phyloP scores from a whole-genome alignment of 2,797 vertebrate species.

The Synaphobranchus kaupii region DNA sequence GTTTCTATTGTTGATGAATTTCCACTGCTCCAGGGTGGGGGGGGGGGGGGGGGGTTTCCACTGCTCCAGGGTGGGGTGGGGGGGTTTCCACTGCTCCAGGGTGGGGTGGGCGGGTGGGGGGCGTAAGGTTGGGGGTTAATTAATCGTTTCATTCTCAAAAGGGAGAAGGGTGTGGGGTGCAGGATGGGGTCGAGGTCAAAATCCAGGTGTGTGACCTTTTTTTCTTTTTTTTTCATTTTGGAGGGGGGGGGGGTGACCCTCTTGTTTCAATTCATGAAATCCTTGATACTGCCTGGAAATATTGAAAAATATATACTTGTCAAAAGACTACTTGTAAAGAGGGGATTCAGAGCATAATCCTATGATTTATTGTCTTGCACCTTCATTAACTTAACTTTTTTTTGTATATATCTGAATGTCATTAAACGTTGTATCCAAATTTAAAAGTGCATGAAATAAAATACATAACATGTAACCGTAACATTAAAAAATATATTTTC shows the following conservation, averaged over 20 bases:
- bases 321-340: not conserved
- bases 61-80: too few relatives aligned
- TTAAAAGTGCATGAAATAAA: not conserved
- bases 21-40: conserved; percentile 7
- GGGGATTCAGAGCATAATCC: not conserved
- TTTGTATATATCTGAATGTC: conserved; percentile 60
- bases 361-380: not conserved
- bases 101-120: too few relatives aligned
- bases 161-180: conserved; percentile 41
- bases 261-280: not conserved
- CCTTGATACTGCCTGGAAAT: not conserved
- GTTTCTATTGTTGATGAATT: not conserved
- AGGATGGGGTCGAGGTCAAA: conserved; percentile 42
- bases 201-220: not conserved
- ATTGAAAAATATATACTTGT: not conserved
- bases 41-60: conserved; percentile 28
- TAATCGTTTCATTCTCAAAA: conserved; percentile 44
- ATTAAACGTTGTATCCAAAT: conserved; percentile 63
- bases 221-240: too few relatives aligned
- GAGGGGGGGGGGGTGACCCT: not conserved
- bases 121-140: conserved; percentile 47
- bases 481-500: conserved; percentile 49
- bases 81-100: too few relatives aligned
- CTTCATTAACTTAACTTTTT: not conserved
- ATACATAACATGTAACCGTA: not conserved